Conservation (phyloP, 2,113 vertebrate genomes). For the Glareola pratincola region DNA sequence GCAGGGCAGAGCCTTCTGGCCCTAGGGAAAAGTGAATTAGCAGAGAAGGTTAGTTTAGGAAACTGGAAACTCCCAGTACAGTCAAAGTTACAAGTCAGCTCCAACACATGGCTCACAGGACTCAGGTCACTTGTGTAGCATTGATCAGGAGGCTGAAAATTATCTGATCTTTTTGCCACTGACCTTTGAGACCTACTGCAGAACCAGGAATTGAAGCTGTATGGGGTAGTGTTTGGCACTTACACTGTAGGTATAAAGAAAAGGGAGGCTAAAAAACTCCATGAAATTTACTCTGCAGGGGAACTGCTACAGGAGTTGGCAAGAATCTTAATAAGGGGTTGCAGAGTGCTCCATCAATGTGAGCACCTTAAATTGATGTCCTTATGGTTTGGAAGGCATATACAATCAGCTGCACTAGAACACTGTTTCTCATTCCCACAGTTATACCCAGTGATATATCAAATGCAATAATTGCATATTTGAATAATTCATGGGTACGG, state of each 20-base stretch:
- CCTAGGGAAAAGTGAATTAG: not conserved
- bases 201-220: slow-evolving; percentile 22
- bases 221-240: not conserved
- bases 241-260: slow-evolving; percentile 18
- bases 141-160: not conserved
- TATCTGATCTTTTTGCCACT: not conserved
- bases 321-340: slow-evolving; percentile 52
- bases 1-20: not conserved
- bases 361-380: slow-evolving; percentile 54
- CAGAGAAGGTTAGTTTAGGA: not conserved
- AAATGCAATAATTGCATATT: slow-evolving; percentile 58
- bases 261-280: slow-evolving; percentile 19
- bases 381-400: slow-evolving; percentile 51
- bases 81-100: not conserved
- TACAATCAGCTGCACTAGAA: slow-evolving; percentile 50
- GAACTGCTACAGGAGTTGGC: slow-evolving; percentile 16
- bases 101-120: not conserved
- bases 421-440: slow-evolving; percentile 30
- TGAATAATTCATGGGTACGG: slow-evolving; percentile 56
- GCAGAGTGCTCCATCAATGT: slow-evolving; percentile 37
- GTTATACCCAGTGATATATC: slow-evolving; percentile 53
- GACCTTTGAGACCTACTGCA: slow-evolving; percentile 11
- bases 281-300: slow-evolving; percentile 44
- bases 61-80: not conserved
- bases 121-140: not conserved